Conservation (phyloP, 2,113 vertebrate genomes). For the Pedetes capensis region DNA sequence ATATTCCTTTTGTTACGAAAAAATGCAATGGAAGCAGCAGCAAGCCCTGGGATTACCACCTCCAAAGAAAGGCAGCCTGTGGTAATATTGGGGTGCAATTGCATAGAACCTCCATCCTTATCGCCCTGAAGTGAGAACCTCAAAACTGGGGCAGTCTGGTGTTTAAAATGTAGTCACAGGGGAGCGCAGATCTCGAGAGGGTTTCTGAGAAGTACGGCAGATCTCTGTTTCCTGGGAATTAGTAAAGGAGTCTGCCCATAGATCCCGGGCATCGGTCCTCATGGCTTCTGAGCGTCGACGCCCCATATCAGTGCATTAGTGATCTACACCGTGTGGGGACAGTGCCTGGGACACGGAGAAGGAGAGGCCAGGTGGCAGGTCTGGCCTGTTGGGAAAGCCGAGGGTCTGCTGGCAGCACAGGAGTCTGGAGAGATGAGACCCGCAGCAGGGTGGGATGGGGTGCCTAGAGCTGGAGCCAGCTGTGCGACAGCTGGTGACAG, state of each 20-base stretch:
- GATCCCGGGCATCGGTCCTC: not conserved
- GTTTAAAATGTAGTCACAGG: not conserved
- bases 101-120: accelerated
- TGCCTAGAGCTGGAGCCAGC: not conserved
- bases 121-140: not conserved
- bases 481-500: too few relatives aligned
- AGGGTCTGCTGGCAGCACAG: not conserved
- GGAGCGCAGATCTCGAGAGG: not conserved
- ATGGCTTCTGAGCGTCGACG: not conserved
- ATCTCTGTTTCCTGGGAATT: not conserved
- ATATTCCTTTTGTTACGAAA: not conserved
- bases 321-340: not conserved
- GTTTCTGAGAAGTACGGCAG: not conserved
- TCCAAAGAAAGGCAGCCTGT: accelerated
- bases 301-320: too few relatives aligned
- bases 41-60: accelerated
- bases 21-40: not conserved
- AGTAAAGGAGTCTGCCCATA: not conserved
- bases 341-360: not conserved
- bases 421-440: not conserved
- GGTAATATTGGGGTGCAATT: accelerated
- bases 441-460: accelerated
- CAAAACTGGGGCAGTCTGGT: not conserved
- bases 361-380: not conserved
- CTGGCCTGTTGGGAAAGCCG: not conserved